Base-by-base conservation (phyloP, 35 echinoderm and acorn worm genomes). In the Apostichopus californicus region DNA sequence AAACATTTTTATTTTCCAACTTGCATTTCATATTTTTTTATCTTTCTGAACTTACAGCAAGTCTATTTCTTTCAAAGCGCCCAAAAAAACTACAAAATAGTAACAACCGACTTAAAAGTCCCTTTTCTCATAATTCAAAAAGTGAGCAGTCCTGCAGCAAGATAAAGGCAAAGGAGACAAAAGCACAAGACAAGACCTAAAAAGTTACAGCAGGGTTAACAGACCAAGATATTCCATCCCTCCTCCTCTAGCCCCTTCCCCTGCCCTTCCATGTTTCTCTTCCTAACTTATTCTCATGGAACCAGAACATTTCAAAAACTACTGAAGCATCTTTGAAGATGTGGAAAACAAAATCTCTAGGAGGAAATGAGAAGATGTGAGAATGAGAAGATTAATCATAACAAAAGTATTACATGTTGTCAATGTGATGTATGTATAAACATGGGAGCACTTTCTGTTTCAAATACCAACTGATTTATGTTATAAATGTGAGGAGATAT, bases 1-100 rank as follows among this genome's bases (percentile, higher is more conserved):
- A 88, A 88, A 88, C 86, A 88, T 68, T 88, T 88, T 64, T 88
- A 88, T 88, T 88, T 46, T 88, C 20, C 86, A 88, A 88, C 86
- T 88, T 88, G 86, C 86, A 88, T 88, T 88, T 88, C 34, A 55
- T 55, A 12, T 82, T 82, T 57, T 82, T 34, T 82, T 75, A 75
- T 75, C 68, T 88, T 46, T 68, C 65, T 88, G 56, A 64, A 60
- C 86, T 88, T 88, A 88, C 55, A 88, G 86, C 86, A 88, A 88
- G 86, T 17, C 68, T 72, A 68, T 88, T 87, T 87, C 64, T 87
- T 71, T 87, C 64, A 87, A 66, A 66, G 64, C 57, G 86, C 57
- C 64, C 56, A 63, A 81, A 56, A 46, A 87, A 87, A 66, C 86
- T 87, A 87, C 86, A 87, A 87, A 87, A 87, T 25, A 66, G 86